These are phyloP conservation scores for Sinodicranocentrus sp. DNA, from an alignment of 2,888 invertebrate genomes.

Conservation along the genomic window DNA sequence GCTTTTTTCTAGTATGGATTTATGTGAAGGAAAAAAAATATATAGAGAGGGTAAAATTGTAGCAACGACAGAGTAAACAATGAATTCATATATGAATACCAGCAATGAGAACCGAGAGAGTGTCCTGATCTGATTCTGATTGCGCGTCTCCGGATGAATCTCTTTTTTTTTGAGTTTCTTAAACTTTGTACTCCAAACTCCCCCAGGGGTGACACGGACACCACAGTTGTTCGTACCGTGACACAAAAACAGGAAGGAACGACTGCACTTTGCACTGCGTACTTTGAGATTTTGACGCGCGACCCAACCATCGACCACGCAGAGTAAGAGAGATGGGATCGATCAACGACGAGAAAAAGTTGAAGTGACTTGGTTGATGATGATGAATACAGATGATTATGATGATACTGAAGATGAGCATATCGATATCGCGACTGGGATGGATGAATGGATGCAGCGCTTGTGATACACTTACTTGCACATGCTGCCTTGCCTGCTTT, in stretches of 20 bases:
- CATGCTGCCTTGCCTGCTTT: conserved; percentile 47
- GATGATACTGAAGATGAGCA: conserved; percentile 38
- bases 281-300: background rate
- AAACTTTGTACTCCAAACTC: too few relatives aligned
- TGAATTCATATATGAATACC: too few relatives aligned
- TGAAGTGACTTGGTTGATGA: background rate
- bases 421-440: conserved; percentile 31
- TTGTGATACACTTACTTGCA: conserved; percentile 54
- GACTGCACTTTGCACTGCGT: conserved; percentile 1
- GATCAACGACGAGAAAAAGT: conserved; percentile 32
- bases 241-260: conserved; percentile 5
- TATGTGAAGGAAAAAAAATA: too few relatives aligned
- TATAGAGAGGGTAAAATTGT: too few relatives aligned
- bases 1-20: too few relatives aligned
- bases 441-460: conserved; percentile 42
- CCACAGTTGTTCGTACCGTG: background rate
- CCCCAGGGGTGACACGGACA: conserved; percentile 1
- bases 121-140: too few relatives aligned
- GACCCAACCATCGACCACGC: background rate
- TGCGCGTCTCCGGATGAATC: too few relatives aligned
- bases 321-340: background rate
- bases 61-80: too few relatives aligned
- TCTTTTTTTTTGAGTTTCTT: too few relatives aligned
- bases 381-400: conserved; percentile 15
- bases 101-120: too few relatives aligned